These are phyloP conservation scores for Heliconius hortense DNA, from an alignment of 2,888 invertebrate genomes.

Conservation along the genomic window DNA sequence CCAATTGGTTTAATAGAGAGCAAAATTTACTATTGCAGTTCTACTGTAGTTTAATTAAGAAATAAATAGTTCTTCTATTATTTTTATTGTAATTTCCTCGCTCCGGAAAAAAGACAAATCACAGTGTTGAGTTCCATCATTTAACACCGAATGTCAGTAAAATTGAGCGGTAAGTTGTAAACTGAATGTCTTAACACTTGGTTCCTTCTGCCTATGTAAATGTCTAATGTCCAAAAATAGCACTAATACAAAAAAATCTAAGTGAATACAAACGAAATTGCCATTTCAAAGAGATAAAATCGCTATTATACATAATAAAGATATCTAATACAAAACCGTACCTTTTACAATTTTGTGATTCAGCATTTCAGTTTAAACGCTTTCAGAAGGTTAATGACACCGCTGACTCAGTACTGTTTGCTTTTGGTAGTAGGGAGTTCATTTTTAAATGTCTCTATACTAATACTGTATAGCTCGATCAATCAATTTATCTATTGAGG, in stretches of 20 bases:
- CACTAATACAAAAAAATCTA: background rate
- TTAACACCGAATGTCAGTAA: too few species aligned
- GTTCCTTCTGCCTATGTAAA: background rate
- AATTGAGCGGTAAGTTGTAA: too few species aligned
- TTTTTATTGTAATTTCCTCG: background rate
- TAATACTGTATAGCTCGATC: constrained; percentile 33
- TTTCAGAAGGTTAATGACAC: constrained; percentile 8
- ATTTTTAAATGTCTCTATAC: constrained; percentile 16
- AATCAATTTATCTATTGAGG: constrained; percentile 36
- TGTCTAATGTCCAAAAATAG: background rate
- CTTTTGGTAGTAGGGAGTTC: constrained; percentile 3
- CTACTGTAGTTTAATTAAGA: background rate
- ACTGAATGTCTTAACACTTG: background rate
- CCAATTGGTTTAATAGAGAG: constrained; percentile 18
- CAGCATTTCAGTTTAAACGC: constrained; percentile 14
- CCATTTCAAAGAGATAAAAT: constrained; percentile 3
- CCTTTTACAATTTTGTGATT: constrained; percentile 15
- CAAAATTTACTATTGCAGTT: background rate
- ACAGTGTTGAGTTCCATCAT: too few species aligned
- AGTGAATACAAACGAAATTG: background rate
- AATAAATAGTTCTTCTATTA: background rate
- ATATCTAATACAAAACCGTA: background rate
- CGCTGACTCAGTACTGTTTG: constrained; percentile 14
- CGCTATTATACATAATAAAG: background rate
- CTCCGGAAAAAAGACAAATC: background rate